Conservation (phyloP, 2,113 vertebrate genomes). For the Poeciliopsis prolifica region DNA sequence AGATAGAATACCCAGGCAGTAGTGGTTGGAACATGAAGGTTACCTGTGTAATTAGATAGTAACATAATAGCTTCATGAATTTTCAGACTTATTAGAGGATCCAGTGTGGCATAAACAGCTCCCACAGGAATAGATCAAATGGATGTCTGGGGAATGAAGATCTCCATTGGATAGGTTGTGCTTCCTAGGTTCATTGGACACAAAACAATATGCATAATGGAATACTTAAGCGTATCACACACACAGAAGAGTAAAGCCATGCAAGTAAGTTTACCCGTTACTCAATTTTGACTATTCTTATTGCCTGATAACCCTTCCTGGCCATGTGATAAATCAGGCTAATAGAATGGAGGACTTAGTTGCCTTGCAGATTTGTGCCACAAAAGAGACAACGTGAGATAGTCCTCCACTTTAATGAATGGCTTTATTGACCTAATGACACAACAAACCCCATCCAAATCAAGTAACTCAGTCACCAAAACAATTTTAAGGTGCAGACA, state of each 20-base stretch:
- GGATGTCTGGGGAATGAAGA: slow-evolving; percentile 47
- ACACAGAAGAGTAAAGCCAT: not conserved
- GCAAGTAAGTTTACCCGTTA: not conserved
- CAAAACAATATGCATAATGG: slow-evolving; percentile 34
- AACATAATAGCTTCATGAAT: slow-evolving; percentile 56
- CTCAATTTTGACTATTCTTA: not conserved
- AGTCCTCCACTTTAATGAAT: not conserved
- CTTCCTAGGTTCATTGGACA: slow-evolving; percentile 50
- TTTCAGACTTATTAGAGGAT: slow-evolving; percentile 52
- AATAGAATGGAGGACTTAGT: not conserved
- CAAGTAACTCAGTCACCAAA: not conserved
- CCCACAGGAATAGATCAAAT: slow-evolving; percentile 69
- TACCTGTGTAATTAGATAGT: slow-evolving; percentile 58
- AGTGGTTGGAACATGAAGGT: slow-evolving; percentile 56
- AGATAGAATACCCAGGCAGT: slow-evolving; percentile 25
- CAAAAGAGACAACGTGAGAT: not conserved
- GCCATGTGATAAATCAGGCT: not conserved
- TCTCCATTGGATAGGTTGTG: slow-evolving; percentile 47
- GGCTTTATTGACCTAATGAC: not conserved
- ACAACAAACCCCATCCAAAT: not conserved
- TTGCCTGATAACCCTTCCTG: not conserved
- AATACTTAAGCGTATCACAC: slow-evolving; percentile 18
- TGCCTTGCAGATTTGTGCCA: not conserved
- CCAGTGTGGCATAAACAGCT: slow-evolving; percentile 57
- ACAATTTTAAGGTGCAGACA: not conserved